Conservation (phyloP, 37 sponge, comb jelly and placozoan species). For the Diacarnus erythraeanus region DNA sequence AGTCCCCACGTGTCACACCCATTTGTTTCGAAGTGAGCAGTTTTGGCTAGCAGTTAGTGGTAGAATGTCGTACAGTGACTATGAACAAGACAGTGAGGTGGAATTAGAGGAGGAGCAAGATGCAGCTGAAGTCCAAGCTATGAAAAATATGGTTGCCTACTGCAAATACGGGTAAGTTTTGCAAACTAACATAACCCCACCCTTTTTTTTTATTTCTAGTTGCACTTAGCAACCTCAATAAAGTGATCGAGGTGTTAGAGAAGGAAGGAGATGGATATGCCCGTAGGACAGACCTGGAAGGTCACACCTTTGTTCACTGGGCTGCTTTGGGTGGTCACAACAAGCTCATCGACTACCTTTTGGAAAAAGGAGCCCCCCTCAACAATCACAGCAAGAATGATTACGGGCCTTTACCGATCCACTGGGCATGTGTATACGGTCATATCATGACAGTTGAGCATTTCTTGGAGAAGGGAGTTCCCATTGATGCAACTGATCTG, state of each 20-base stretch:
- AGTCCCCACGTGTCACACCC: background rate
- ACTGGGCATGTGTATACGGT: slow-evolving; percentile 87
- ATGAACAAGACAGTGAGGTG: slow-evolving; percentile 44
- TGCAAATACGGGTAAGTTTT: slow-evolving; percentile 64
- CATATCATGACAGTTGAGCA: slow-evolving; percentile 57
- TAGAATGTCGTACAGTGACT: slow-evolving; percentile 42
- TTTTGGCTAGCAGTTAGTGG: no score
- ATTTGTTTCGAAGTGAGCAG: no score
- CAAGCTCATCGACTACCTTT: slow-evolving; percentile 57
- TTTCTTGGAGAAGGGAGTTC: slow-evolving; percentile 72
- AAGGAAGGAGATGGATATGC: slow-evolving; percentile 27
- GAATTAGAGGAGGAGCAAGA: slow-evolving; percentile 36
- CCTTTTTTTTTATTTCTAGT: background rate
- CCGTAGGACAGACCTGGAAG: slow-evolving; percentile 42
- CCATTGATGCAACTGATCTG: slow-evolving; percentile 63
- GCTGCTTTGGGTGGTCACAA: slow-evolving; percentile 70
- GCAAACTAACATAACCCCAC: background rate
- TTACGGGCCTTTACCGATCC: slow-evolving; percentile 77
- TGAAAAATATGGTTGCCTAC: slow-evolving; percentile 28
- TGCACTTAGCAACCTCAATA: slow-evolving; percentile 8
- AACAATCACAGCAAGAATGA: slow-evolving; percentile 77
- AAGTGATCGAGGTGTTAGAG: slow-evolving; percentile 49
- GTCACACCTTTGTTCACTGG: slow-evolving; percentile 84
- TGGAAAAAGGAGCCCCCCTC: slow-evolving; percentile 60
- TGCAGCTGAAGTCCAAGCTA: slow-evolving; percentile 2